Evolutionary conservation across 2,113 vertebrate genomes (phyloP), one percentile per base, ranked within the genome.

Genomic region (Candoia aspera): DNA sequence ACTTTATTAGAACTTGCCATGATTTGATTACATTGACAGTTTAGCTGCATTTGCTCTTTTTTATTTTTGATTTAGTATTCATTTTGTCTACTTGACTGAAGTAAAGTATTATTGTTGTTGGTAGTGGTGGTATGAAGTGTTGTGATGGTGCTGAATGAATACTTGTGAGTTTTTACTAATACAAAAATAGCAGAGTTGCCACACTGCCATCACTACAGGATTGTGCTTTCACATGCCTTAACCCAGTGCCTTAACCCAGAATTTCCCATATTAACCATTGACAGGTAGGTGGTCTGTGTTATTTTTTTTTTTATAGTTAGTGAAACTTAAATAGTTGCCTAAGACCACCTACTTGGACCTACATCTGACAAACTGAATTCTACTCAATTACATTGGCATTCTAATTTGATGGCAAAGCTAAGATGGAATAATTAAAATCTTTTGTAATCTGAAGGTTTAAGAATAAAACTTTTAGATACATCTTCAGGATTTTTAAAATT

Each of bases 351-450:
- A 87, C 90, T 42, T 91, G 21, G 49, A 37, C 8, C 49, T 86
- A 54, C 29, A 64, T 53, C 57, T 86, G 83, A 49, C 21, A 54
- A n/a, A 53, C 59, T 21, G 49, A 86, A 86, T 60, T 91, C 58
- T 89, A 46, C 46, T 54, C 37, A 86, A 54, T 37, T 59, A 24
- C 49, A 86, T 23, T 54, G n/a, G 21, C 46, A 54, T n/a, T 49
- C 54, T 42, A 58, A 33, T 55, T 9, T 85, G 79, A 53, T 62
- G 58, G 24, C 29, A 86, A 60, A 3, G 46, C 10, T 54, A 86
- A 94, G 62, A 79, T 23, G 57, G 84, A 96, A 49, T 79, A 94
- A 92, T 89, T 92, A 15, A 94, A 91, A 91, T 91, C 88, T n/a
- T 92, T 92, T 46, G 87, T 84, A 93, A 91, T 93, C 33, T 94